A percentile compares a stretch with the other conserved stretches of the same genome.
These are phyloP conservation scores for Megaceryle maxima DNA, from an alignment of 2,113 vertebrate species.

Conservation along the genomic window DNA sequence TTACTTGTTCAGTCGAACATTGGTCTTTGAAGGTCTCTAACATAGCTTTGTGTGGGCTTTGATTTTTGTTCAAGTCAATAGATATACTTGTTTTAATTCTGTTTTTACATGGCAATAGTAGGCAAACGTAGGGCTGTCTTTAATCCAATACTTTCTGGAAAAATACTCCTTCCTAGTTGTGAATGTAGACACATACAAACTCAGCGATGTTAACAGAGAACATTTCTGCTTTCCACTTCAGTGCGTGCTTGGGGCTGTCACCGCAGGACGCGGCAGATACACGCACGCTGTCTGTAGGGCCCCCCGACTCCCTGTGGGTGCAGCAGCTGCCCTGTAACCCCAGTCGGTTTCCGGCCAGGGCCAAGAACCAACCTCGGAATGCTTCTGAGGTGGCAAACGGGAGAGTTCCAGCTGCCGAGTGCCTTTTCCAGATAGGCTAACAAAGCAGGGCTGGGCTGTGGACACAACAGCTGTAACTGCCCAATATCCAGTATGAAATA, in stretches of 20 bases:
- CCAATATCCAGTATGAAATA: rapidly evolving
- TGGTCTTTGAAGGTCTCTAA: background rate
- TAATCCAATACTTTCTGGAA: background rate
- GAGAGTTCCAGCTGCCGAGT: rapidly evolving
- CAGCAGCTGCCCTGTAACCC: background rate
- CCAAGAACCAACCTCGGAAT: background rate
- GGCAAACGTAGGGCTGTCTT: background rate
- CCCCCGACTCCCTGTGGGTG: no score
- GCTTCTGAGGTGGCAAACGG: background rate
- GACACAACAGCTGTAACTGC: background rate
- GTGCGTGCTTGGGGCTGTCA: rapidly evolving
- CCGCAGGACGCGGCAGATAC: rapidly evolving
- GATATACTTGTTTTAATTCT: background rate
- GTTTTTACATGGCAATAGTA: background rate
- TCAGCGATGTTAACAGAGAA: background rate
- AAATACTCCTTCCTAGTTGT: background rate
- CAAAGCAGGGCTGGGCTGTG: background rate
- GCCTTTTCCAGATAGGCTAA: background rate
- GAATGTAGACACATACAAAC: background rate
- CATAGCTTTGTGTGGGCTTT: background rate
- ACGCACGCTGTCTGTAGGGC: background rate
- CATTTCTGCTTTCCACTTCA: background rate
- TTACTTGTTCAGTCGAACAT: background rate
- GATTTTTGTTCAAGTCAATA: background rate
- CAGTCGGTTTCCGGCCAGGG: rapidly evolving